A percentile compares a stretch with the other conserved stretches of the same genome.
These are phyloP conservation scores for Pelobates cultripes DNA, from an alignment of 2,797 vertebrate genomes.

Conservation along the genomic window DNA sequence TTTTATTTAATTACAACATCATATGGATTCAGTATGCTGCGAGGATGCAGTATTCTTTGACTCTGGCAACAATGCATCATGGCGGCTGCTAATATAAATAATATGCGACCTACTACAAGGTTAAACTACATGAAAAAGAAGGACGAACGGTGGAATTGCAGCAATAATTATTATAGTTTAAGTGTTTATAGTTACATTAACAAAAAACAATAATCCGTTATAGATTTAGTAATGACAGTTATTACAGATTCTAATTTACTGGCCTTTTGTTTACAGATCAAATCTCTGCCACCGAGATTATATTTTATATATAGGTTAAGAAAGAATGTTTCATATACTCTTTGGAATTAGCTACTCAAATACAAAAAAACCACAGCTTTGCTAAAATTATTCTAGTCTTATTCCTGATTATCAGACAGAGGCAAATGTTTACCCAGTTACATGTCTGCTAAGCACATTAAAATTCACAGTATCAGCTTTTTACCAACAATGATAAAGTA, in stretches of 20 bases:
- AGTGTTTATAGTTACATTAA: background rate
- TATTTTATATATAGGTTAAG: background rate
- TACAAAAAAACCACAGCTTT: background rate
- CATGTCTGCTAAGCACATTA: conserved; percentile 23
- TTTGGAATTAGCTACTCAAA: background rate
- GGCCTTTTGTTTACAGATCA: background rate
- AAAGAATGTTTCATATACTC: conserved; percentile 1
- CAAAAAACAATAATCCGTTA: background rate
- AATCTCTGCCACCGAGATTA: background rate
- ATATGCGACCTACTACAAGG: no score
- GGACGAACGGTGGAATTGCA: no score
- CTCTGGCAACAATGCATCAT: no score
- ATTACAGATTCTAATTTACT: background rate
- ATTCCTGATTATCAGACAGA: conserved; percentile 36
- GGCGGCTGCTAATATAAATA: no score
- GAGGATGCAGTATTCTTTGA: no score
- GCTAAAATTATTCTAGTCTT: conserved; percentile 19
- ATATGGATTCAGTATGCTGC: no score
- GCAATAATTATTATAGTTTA: no score
- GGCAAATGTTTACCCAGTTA: conserved; percentile 34
- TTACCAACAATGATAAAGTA: conserved; percentile 29
- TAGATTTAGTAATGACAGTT: background rate
- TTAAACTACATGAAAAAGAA: no score
- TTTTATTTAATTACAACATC: no score
- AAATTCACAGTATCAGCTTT: conserved; percentile 44